These are phyloP conservation scores for Meloidogyne floridensis DNA, from an alignment of 1,140 invertebrate genomes.

Conservation along the genomic window DNA sequence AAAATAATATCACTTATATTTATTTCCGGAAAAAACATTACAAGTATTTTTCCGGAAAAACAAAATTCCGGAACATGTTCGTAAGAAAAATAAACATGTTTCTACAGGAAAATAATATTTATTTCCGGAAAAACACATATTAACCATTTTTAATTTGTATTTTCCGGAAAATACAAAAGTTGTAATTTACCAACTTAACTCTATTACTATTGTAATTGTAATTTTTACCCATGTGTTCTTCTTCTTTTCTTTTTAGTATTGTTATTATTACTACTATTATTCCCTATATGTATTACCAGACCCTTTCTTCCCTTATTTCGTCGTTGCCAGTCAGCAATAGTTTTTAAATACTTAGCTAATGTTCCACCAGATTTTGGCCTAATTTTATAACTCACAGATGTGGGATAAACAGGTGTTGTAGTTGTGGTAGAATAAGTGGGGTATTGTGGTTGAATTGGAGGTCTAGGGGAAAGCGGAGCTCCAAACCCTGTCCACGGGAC, in stretches of 20 bases:
- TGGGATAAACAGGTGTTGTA: conserved; percentile 3
- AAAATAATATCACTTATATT: neutral
- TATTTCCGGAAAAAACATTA: neutral
- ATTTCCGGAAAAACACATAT: neutral
- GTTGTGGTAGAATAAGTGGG: neutral
- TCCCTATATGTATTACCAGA: neutral
- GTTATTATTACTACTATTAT: neutral
- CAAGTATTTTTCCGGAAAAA: no score
- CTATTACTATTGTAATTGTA: neutral
- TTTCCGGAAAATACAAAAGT: neutral
- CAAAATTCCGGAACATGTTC: no score
- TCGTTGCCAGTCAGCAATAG: conserved; percentile 22
- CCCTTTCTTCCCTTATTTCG: conserved; percentile 16
- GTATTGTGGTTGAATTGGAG: conserved; percentile 12
- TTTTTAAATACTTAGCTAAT: conserved; percentile 34
- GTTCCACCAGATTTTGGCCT: conserved; percentile 24
- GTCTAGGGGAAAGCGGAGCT: conserved; percentile 38
- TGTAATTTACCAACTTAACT: neutral
- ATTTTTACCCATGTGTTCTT: neutral
- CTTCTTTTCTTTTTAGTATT: neutral
- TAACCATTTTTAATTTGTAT: neutral
- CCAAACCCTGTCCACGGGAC: conserved; percentile 58
- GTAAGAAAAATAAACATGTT: no score
- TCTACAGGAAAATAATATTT: neutral
- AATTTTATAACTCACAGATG: conserved; percentile 24